Evolutionary conservation across 2,888 invertebrate genomes (phyloP).

Genomic region (Chrysina gloriosa): DNA sequence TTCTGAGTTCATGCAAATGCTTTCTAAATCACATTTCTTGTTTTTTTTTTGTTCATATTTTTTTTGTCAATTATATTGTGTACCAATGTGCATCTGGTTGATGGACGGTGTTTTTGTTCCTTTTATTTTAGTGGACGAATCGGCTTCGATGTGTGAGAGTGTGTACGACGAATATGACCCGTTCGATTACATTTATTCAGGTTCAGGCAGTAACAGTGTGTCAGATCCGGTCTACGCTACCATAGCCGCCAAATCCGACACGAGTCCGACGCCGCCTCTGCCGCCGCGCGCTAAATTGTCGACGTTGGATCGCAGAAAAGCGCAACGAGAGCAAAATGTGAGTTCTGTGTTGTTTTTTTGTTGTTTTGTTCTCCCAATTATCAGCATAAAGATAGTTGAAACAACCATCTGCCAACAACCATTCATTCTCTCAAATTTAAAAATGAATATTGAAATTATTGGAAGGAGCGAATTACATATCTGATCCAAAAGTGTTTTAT

Average conservation of each 20-base stretch:
- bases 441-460: too few relatives aligned
- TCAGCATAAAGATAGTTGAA: too few relatives aligned
- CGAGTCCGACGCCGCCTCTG: conserved; percentile 68
- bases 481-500: too few relatives aligned
- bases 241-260: conserved; percentile 70
- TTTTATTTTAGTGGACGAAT: conserved; percentile 65
- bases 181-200: conserved; percentile 79
- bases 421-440: too few relatives aligned
- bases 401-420: too few relatives aligned
- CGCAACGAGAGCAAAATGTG: conserved; percentile 42
- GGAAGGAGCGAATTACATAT: too few relatives aligned
- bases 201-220: conserved; percentile 72
- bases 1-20: too few relatives aligned
- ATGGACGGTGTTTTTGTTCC: not conserved
- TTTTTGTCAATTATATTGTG: not conserved
- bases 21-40: too few relatives aligned
- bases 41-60: not conserved
- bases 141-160: conserved; percentile 71
- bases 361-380: too few relatives aligned
- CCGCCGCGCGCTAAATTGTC: conserved; percentile 70
- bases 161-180: conserved; percentile 83
- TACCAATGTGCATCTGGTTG: not conserved
- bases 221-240: conserved; percentile 79
- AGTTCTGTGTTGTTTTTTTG: not conserved
- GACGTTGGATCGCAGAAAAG: conserved; percentile 65